Base-by-base conservation (phyloP, 2,888 invertebrate species). In the Colostygia pectinataria region DNA sequence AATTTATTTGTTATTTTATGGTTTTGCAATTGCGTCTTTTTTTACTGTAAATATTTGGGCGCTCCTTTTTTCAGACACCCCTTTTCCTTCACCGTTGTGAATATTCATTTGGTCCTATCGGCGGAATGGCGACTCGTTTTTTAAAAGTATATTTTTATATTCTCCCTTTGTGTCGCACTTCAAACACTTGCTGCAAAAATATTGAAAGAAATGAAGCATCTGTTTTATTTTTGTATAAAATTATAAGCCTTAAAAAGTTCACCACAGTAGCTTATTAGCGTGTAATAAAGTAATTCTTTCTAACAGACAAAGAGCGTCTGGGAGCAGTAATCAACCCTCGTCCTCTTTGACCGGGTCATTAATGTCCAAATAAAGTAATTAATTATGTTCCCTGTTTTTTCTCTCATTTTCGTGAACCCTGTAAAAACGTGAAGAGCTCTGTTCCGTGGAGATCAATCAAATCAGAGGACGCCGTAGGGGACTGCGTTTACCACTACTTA, bases 331-430 rank as follows among this genome's bases (percentile, higher is more conserved):
- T 83, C 78, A 81, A 83, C 85, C 83, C 80, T 80, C 81, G 75
- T 82, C 72, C 29, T 40, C 77, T 77, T 80, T 79, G 82, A 80
- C 77, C 73, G 69, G 77, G 80, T 83, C 88, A 83, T 88, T 88
- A 88, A 88, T 88, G 87, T 88, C 87, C 81, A 83, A 88, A 89
- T 87, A 83, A 87, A 84, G 87, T 85, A 88, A 89, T 90, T 89
- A 86, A 87, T 88, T 86, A 84, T 78, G 80, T 80, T 82, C 68
- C 72, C 65, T 66, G 76, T 79, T 83, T 84, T 80, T 86, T 83
- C 74, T 77, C 80, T 80, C 74, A 78, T 84, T 86, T 82, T 80
- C 78, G 71, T 80, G 80, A 80, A 70, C 68, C 71, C 71, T 76
- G 83, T 82, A 86, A 86, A 88, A 86, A 85, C 83, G 71, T 71